Evolutionary conservation across 53 echinoderm and acorn worm genomes (phyloP).

Genomic region (Hippasteria phrygiana): DNA sequence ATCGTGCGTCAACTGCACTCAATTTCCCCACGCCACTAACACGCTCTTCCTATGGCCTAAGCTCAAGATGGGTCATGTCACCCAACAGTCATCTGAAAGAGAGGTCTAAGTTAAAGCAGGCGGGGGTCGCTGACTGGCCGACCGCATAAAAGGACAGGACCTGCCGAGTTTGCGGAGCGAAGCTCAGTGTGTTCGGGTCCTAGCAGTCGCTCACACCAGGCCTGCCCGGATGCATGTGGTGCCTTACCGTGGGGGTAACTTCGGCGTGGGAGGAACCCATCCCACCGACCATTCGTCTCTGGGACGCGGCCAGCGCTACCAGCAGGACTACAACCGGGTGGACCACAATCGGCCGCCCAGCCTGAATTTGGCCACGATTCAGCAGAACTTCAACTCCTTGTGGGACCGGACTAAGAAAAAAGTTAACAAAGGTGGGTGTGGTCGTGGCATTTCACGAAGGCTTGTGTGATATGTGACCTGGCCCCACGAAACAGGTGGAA

Average conservation of each 20-base stretch:
- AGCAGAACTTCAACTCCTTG: conserved; percentile 63
- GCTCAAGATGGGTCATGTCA: neutral
- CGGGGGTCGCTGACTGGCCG: neutral
- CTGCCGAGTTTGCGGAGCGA: neutral
- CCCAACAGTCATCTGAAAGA: neutral
- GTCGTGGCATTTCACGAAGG: neutral
- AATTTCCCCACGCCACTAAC: conserved; percentile 30
- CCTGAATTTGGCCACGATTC: conserved; percentile 67
- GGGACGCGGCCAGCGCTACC: conserved; percentile 61
- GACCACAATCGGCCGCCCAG: conserved; percentile 82
- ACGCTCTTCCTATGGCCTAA: conserved; percentile 22
- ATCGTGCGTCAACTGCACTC: conserved; percentile 34
- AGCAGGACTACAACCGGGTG: conserved; percentile 58
- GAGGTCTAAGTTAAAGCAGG: neutral
- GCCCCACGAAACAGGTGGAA: too few relatives aligned
- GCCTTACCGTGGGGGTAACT: conserved; percentile 49
- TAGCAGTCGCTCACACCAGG: neutral
- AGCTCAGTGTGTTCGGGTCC: neutral
- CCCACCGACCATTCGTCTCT: conserved; percentile 10
- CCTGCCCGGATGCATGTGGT: conserved; percentile 63
- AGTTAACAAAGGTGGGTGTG: conserved; percentile 44
- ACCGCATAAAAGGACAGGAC: neutral
- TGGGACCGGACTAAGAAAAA: conserved; percentile 85
- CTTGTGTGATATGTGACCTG: neutral
- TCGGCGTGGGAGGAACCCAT: conserved; percentile 40